Evolutionary conservation across 2,888 invertebrate genomes (phyloP).

Genomic region (Drosophila melanosoma): DNA sequence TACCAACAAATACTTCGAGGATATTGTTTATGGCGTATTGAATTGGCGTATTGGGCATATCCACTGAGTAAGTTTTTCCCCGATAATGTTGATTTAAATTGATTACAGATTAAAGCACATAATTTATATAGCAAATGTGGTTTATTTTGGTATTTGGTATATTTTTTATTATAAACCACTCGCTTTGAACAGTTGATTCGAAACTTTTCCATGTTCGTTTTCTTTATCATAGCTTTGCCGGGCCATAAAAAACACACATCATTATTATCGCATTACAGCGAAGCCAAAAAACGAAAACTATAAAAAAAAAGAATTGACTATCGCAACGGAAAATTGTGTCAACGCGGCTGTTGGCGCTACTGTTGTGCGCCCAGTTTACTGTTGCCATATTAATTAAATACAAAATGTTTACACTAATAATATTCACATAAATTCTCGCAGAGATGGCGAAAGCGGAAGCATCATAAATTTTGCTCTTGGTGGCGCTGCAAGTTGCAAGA

Average conservation of each 20-base stretch:
- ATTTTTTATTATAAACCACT: too few relatives aligned
- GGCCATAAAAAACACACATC: constrained; percentile 61
- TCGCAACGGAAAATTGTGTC: constrained; percentile 46
- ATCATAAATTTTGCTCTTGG: constrained; percentile 68
- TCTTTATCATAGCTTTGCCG: constrained; percentile 21
- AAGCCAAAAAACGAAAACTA: constrained; percentile 29
- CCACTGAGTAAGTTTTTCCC: background rate
- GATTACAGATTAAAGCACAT: background rate
- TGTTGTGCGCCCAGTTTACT: constrained; percentile 15
- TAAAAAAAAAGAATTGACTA: constrained; percentile 57
- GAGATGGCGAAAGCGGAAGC: constrained; percentile 54
- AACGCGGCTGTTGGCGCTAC: constrained; percentile 40
- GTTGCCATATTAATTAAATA: constrained; percentile 78
- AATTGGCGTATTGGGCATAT: background rate
- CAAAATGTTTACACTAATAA: constrained; percentile 82
- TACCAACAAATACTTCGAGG: constrained; percentile 41
- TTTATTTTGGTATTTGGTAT: background rate
- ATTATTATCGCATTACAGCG: constrained; percentile 72
- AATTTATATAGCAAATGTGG: background rate
- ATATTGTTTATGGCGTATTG: constrained; percentile 19
- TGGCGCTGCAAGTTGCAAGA: constrained; percentile 52
- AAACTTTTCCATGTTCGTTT: background rate
- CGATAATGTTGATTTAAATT: background rate
- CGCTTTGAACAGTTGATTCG: background rate
- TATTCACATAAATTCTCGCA: constrained; percentile 72